phyloP scores from a whole-genome alignment of 2,113 vertebrate species.

The Todiramphus saurophagus region DNA sequence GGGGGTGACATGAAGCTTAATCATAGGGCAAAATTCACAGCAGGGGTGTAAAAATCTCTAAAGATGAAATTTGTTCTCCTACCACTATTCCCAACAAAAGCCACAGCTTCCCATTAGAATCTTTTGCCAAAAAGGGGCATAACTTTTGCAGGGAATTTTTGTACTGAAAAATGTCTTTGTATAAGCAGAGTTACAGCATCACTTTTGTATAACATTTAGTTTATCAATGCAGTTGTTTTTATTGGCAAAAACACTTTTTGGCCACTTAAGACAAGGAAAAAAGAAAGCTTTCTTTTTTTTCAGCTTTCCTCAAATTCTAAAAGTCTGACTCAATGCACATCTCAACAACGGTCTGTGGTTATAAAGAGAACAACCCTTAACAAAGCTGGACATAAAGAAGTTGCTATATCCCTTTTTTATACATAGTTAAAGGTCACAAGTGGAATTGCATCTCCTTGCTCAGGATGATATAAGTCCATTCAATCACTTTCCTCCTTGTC shows the following conservation, averaged over 20 bases:
- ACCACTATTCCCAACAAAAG: not conserved
- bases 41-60: not conserved
- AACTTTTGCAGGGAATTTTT: not conserved
- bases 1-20: not conserved
- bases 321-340: not conserved
- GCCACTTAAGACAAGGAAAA: not conserved
- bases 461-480: not conserved
- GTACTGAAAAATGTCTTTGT: not conserved
- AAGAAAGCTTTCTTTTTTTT: not conserved
- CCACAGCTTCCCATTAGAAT: not conserved
- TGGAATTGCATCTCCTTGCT: not conserved
- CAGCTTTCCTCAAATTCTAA: not conserved
- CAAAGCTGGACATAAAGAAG: not conserved
- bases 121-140: not conserved
- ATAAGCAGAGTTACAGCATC: not conserved
- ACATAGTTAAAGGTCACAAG: not conserved
- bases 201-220: not conserved
- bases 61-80: not conserved
- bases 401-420: not conserved
- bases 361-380: not conserved
- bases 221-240: not conserved
- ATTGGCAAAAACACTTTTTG: not conserved
- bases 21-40: not conserved
- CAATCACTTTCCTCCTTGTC: not conserved
- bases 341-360: not conserved